These are phyloP conservation scores for Columba guinea DNA, from an alignment of 2,797 vertebrate genomes.

Conservation along the genomic window DNA sequence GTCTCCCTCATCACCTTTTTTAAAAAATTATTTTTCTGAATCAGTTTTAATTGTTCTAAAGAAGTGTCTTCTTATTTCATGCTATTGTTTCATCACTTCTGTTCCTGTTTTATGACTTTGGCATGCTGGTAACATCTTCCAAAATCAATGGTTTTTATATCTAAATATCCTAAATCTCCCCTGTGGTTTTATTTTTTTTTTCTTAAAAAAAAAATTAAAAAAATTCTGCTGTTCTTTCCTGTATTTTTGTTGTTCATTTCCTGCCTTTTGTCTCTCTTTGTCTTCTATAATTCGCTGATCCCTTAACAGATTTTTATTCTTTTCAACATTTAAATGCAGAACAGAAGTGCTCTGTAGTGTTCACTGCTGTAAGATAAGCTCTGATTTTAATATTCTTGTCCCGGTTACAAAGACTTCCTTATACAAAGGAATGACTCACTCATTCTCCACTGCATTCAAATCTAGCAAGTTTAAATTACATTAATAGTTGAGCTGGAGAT, in stretches of 20 bases:
- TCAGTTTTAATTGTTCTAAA: not conserved
- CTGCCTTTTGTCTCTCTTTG: constrained; percentile 8
- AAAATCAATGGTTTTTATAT: not conserved
- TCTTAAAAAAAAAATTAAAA: no score
- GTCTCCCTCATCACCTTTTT: no score
- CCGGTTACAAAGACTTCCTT: not conserved
- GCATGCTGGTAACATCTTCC: not conserved
- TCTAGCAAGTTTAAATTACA: not conserved
- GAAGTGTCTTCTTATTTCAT: not conserved
- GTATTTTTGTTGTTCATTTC: not conserved
- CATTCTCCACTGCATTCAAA: not conserved
- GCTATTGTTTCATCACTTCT: not conserved
- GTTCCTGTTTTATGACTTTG: not conserved
- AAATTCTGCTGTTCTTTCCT: not conserved
- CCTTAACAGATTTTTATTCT: not conserved
- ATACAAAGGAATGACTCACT: constrained; percentile 16
- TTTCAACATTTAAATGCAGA: not conserved
- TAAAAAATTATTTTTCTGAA: not conserved
- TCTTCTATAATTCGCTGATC: not conserved
- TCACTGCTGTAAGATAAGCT: constrained; percentile 18
- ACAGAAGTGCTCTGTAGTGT: not conserved
- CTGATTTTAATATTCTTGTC: constrained; percentile 31
- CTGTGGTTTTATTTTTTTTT: not conserved
- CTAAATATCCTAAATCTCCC: not conserved
- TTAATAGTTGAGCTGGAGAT: not conserved